Base-by-base conservation (phyloP, 2,113 vertebrate species). In the Neolamprologus toae region DNA sequence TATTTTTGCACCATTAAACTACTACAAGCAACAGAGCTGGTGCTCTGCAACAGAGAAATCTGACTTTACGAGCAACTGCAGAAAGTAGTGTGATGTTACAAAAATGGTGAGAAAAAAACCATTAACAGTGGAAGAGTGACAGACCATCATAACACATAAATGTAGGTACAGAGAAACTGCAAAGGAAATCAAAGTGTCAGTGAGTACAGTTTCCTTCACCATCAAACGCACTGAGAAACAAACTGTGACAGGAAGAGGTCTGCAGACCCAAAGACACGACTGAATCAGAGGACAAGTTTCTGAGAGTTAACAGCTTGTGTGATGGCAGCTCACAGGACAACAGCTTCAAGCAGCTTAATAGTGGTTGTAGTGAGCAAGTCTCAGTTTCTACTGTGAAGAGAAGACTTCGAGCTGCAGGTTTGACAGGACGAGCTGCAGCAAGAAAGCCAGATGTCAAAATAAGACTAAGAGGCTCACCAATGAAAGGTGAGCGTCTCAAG, bases 41-140 rank as follows among this genome's bases (percentile, higher is more conserved):
- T 1, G 21, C 54, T 57, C 2, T 57, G 54, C 7, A 57, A 57
- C 55, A 57, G 55, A 57, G 2, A 8, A 0, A 57, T 28, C 0
- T 57, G 55, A 57, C 13, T 57, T 57, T 16, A 57, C 1, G 53
- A 54, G n/a, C n/a, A 54, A 54, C 51, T 54, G 51, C 51, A 21
- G 51, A 21, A 54, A 54, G 51, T 12, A 54, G n/a, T 54, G 51
- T 53, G 51, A 1, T 55, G 53, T 23, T 55, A 55, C 53, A 55
- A 54, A 53, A 55, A 26, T 57, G 54, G 12, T 26, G 54, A 57
- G 21, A 55, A 14, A 55, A 0, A 55, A 1, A 5, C 0, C 21
- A 8, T 26, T 26, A 26, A 14, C 21, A 14, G 21, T 5, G 21
- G n/a, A 0, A 26, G 21, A 55, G 53, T 1, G n/a, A 23, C 2